Percentiles rank a stretch among this genome's conserved stretches.
Conservation (phyloP, 2,113 vertebrate species). For the Hepsetus odoe region DNA sequence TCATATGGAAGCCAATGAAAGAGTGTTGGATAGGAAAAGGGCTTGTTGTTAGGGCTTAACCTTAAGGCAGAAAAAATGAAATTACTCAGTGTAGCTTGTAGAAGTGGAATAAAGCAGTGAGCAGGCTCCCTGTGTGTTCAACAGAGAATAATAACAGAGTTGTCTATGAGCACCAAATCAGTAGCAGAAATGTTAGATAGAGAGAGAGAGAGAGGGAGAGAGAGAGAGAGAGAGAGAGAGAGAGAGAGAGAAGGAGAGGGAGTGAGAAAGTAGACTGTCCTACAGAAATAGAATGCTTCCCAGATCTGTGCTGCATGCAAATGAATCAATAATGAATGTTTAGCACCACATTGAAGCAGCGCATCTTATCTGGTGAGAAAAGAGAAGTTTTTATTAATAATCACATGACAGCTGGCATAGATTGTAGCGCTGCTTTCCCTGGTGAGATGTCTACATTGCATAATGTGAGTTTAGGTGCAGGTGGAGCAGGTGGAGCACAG, state of each 20-base stretch:
- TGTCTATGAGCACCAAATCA: constrained; percentile 58
- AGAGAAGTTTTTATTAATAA: constrained; percentile 44
- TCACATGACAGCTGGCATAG: background rate
- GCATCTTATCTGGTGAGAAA: constrained; percentile 41
- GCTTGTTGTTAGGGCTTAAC: constrained; percentile 57
- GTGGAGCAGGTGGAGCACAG: background rate
- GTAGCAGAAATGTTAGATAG: constrained; percentile 13
- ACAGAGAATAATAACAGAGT: constrained; percentile 62
- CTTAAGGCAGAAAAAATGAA: constrained; percentile 62
- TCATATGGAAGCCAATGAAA: constrained; percentile 49
- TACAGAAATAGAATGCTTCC: constrained; percentile 36
- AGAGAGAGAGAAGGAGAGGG: constrained; percentile 10
- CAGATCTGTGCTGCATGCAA: constrained; percentile 39
- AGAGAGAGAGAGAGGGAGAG: too few species aligned
- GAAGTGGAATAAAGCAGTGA: constrained; percentile 62
- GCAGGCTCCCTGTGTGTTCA: constrained; percentile 55
- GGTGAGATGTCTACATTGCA: constrained; percentile 11
- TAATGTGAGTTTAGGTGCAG: constrained; percentile 1
- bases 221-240: background rate
- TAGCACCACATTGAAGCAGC: constrained; percentile 24
- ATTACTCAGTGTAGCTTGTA: constrained; percentile 67
- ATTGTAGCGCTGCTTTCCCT: constrained; percentile 15
- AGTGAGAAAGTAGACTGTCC: constrained; percentile 24
- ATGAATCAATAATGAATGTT: constrained; percentile 52
- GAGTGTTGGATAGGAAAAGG: constrained; percentile 46